Conservation (phyloP, 2,797 vertebrate species). For the Neosilurus mollespiculum region DNA sequence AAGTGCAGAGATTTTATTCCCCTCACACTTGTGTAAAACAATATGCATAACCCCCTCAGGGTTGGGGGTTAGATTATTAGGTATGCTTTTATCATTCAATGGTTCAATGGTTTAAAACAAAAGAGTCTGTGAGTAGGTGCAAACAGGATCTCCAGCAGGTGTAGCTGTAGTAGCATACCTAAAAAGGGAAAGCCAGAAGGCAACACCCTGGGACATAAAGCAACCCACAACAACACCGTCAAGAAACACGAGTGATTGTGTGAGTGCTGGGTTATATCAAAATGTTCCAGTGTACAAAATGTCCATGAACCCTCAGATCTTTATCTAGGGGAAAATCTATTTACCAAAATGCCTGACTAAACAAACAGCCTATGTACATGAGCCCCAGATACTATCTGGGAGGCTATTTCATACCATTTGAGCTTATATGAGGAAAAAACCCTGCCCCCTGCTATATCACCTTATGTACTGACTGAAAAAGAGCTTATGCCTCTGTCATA, state of each 20-base stretch:
- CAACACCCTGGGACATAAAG: neutral
- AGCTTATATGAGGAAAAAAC: neutral
- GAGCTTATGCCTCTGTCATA: neutral
- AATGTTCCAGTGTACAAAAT: neutral
- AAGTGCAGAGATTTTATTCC: neutral
- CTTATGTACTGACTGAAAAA: neutral
- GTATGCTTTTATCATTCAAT: too few relatives aligned
- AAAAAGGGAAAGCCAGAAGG: neutral
- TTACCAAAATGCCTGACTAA: constrained; percentile 2
- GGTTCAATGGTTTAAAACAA: neutral
- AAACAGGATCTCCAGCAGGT: neutral
- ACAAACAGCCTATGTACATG: neutral
- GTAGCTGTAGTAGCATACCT: neutral
- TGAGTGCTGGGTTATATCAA: neutral
- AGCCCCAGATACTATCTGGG: neutral
- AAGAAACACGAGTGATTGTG: neutral
- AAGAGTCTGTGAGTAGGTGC: neutral
- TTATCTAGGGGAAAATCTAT: neutral
- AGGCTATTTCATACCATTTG: neutral
- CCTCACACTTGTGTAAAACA: neutral
- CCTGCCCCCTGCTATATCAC: neutral
- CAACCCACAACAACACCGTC: neutral
- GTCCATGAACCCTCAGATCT: neutral
- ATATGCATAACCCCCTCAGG: neutral
- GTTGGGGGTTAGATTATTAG: neutral